Percentiles rank a stretch among this genome's conserved stretches.
Evolutionary conservation across 2,888 invertebrate genomes (phyloP).

Genomic region (Pristionchus arcanus): DNA sequence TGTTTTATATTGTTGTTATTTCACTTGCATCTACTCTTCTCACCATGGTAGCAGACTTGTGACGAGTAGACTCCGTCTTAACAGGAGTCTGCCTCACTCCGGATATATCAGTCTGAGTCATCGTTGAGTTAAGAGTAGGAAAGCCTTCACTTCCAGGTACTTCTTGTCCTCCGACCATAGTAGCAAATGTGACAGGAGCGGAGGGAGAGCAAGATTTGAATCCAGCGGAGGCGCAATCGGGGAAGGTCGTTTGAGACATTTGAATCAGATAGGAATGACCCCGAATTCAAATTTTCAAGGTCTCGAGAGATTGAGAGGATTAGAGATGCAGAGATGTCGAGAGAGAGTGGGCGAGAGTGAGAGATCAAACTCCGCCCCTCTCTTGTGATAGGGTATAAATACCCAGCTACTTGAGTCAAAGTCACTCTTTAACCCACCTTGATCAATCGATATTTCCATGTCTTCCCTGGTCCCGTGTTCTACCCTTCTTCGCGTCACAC

Average conservation of each 20-base stretch:
- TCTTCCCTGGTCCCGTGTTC: too few species aligned
- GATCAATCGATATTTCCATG: too few species aligned
- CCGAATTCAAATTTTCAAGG: not conserved
- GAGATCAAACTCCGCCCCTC: not conserved
- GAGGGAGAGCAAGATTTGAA: not conserved
- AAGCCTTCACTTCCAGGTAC: not conserved
- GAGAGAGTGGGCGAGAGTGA: not conserved
- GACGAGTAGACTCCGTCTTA: too few species aligned
- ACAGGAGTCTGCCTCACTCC: too few species aligned
- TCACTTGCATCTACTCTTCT: too few species aligned
- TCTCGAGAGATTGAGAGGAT: not conserved
- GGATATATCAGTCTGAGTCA: too few species aligned
- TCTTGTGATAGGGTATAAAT: not conserved
- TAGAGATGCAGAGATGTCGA: not conserved
- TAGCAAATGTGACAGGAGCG: not conserved
- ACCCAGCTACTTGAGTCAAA: not conserved
- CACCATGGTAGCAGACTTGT: too few species aligned
- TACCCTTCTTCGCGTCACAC: too few species aligned
- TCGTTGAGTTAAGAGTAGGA: too few species aligned
- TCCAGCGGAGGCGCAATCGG: not conserved
- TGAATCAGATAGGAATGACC: not conserved
- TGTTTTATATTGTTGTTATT: not conserved
- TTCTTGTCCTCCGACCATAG: not conserved
- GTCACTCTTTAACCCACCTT: too few species aligned
- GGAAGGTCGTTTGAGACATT: not conserved